Evolutionary conservation across 2,888 invertebrate species (phyloP).

Genomic region (Sicus ferrugineus): DNA sequence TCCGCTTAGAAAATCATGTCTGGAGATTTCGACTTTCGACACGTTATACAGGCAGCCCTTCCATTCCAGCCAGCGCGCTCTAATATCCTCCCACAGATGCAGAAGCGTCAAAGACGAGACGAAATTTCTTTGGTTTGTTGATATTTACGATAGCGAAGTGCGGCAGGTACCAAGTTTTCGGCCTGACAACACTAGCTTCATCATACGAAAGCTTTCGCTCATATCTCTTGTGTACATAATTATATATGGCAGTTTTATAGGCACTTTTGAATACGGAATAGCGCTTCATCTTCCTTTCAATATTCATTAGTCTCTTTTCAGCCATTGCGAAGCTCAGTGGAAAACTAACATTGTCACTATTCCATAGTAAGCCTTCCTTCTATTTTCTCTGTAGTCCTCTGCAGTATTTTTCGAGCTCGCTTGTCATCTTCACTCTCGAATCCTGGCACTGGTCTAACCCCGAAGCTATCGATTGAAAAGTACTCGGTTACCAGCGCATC

Average conservation of each 20-base stretch:
- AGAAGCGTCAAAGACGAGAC: constrained; percentile 54
- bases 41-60: constrained; percentile 17
- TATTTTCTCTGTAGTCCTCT: background rate
- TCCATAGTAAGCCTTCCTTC: constrained; percentile 11
- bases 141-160: constrained; percentile 48
- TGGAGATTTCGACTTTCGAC: constrained; percentile 20
- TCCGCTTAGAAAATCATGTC: constrained; percentile 20
- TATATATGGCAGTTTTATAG: background rate
- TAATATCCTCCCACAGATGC: constrained; percentile 42
- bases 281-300: constrained; percentile 2
- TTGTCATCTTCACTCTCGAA: background rate
- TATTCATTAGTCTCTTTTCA: background rate
- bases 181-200: constrained; percentile 33
- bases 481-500: background rate
- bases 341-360: background rate
- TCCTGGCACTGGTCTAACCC: background rate
- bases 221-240: constrained; percentile 44
- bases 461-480: constrained; percentile 4
- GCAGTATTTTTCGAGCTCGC: background rate
- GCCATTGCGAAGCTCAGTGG: constrained; percentile 3
- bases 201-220: constrained; percentile 37
- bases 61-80: constrained; percentile 22
- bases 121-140: constrained; percentile 46
- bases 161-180: constrained; percentile 47
- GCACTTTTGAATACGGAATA: constrained; percentile 10